These are phyloP conservation scores for Limnephilus auricula DNA, from an alignment of 2,888 invertebrate species.

Conservation along the genomic window DNA sequence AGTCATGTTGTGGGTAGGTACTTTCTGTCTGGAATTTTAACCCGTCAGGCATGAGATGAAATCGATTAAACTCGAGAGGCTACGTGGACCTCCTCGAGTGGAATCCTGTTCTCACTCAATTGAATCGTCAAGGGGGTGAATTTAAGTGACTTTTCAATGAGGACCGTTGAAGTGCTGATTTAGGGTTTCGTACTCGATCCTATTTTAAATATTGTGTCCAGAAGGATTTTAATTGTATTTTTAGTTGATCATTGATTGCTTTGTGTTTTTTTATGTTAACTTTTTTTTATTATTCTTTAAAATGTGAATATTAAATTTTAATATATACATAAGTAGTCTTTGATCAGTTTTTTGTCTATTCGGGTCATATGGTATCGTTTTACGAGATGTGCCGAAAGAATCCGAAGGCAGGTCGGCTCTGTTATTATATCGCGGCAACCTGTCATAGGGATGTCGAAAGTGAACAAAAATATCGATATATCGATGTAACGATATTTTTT, in stretches of 20 bases:
- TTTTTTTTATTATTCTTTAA: too few relatives aligned
- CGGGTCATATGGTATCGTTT: too few relatives aligned
- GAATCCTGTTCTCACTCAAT: neutral
- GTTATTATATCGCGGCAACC: too few relatives aligned
- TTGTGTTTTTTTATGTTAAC: too few relatives aligned
- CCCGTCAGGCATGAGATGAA: neutral
- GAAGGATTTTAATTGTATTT: neutral
- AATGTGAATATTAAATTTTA: neutral
- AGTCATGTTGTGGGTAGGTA: neutral
- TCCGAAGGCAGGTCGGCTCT: too few relatives aligned
- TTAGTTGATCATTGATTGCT: neutral
- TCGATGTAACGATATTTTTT: too few relatives aligned
- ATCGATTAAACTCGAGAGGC: neutral
- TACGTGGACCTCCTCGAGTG: neutral
- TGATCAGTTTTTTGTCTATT: too few relatives aligned
- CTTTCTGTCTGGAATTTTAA: neutral
- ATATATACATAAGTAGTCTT: too few relatives aligned
- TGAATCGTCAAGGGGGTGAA: neutral
- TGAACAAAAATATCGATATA: too few relatives aligned
- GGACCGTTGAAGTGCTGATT: neutral
- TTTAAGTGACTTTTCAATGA: neutral
- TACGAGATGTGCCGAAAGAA: too few relatives aligned
- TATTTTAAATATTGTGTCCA: neutral
- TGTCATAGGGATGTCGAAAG: too few relatives aligned
- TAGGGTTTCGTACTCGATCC: neutral